Base-by-base conservation (phyloP, 2,888 invertebrate genomes). In the Polyploca ridens region DNA sequence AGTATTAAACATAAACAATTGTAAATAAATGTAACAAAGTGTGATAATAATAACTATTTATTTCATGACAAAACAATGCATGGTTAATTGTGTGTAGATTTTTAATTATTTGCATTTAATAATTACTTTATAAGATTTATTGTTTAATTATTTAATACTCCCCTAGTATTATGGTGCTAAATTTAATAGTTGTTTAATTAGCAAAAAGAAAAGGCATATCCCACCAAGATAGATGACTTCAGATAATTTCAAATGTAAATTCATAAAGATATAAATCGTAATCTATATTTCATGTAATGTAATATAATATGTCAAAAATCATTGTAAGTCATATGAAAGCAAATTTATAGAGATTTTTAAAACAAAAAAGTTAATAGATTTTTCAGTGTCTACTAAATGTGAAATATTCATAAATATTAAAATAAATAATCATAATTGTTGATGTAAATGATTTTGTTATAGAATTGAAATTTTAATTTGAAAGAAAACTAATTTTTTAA, bases 141-240 rank as follows among this genome's bases (percentile, higher is more conserved):
- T 57, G 13, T 65, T 16, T 58, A 33, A 63, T 58, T 70, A 66
- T 71, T 71, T 33, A 73, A 79, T 79, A 78, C 74, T 79, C 75
- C 54, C 66, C 74, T 76, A 78, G 67, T 76, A 57, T 74, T 70
- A 77, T 74, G 82, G 80, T 80, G 80, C 80, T 81, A 78, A 74
- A 74, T 70, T 64, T 74, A 62, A 61, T 33, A 58, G 33, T 14
- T 58, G 2, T 54, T 54, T n/a, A 54, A 54, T 54, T 19, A 19
- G 54, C 16, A 16, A 54, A 54, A 58, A 33, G 33, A 33, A 33
- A 35, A 33, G 14, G 58, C 58, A 58, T 58, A 58, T 58, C 58
- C 58, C 58, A 58, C 58, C 58, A 35, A 58, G 13, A 5, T 7
- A 58, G 58, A 58, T 58, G 13, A 33, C 41, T 41, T 41, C 19